Percentiles rank a stretch among this genome's conserved stretches.
phyloP scores from a whole-genome alignment of 1,140 invertebrate species.

The Caenorhabditis brenneri region DNA sequence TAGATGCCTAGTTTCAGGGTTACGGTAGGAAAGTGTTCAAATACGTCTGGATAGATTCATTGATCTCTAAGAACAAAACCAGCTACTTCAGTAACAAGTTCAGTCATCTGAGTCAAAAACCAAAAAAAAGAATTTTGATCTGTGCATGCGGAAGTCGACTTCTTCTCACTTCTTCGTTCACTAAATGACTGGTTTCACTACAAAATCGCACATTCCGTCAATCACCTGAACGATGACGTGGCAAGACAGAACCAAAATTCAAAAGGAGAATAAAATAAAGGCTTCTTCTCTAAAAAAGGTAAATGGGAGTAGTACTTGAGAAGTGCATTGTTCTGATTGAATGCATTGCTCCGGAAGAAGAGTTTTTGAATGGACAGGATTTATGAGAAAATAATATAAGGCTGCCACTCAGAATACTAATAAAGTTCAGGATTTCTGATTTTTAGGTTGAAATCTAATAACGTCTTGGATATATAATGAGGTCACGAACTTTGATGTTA shows the following conservation, averaged over 20 bases:
- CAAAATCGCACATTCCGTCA: not conserved
- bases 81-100: too few relatives aligned
- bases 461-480: too few relatives aligned
- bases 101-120: too few relatives aligned
- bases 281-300: not conserved
- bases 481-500: too few relatives aligned
- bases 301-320: not conserved
- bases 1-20: too few relatives aligned
- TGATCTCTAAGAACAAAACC: too few relatives aligned
- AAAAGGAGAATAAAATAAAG: not conserved
- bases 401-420: not conserved
- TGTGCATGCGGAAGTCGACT: not conserved
- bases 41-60: too few relatives aligned
- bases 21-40: too few relatives aligned
- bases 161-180: not conserved
- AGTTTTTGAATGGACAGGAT: not conserved
- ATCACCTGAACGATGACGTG: not conserved
- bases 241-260: not conserved
- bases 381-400: not conserved
- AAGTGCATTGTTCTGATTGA: conserved; percentile 28
- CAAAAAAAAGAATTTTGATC: not conserved
- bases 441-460: not conserved
- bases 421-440: not conserved
- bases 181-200: not conserved
- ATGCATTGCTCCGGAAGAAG: not conserved